Base-by-base conservation (phyloP, 1,140 invertebrate genomes). In the Epicauta chinensis region DNA sequence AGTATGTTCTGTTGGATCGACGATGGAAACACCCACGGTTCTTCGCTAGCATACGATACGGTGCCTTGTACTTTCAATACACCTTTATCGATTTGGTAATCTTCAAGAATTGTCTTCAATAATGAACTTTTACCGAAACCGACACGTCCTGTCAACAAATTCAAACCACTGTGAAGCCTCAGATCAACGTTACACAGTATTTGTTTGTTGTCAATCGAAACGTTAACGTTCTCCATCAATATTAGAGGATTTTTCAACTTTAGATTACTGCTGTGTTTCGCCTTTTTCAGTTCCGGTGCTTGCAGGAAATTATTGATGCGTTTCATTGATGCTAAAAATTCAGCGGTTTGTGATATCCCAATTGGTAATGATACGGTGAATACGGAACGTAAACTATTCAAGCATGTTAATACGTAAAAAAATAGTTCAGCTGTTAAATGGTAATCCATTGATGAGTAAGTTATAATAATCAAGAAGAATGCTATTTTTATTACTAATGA, bases 81-180 rank as follows among this genome's bases (percentile, higher is more conserved):
- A 1, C 91, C 91, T 2, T 68, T 61, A 0, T 60, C 66, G 1
- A 83, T 59, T n/a, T 82, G 79, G 34, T 91, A 67, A 65, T 93
- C 91, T 13, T 79, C 73, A 1, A 93, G 69, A 45, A 93, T 75
- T 0, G 78, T 73, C 61, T 90, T 77, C 0, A 90, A 66, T 1
- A 90, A 59, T 0, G 84, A 87, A 12, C 81, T 83, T 76, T 93
- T 94, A 10, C 91, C 89, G 4, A 83, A 76, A n/a, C 90, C 90
- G 12, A 93, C 84, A 40, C 83, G 77, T 16, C 91, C 91, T 36
- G 89, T 81, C 1, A 93, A 67, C 2, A 82, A 81, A 17, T 83
- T 66, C 30, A 91, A 74, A 1, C 84, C 82, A 3, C 75, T 67
- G 44, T 67, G 69, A n/a, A 87, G 59, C 29, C 69, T 77, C 5